Conservation (phyloP, 1,140 invertebrate species). For the Rhopalosiphum padi region DNA sequence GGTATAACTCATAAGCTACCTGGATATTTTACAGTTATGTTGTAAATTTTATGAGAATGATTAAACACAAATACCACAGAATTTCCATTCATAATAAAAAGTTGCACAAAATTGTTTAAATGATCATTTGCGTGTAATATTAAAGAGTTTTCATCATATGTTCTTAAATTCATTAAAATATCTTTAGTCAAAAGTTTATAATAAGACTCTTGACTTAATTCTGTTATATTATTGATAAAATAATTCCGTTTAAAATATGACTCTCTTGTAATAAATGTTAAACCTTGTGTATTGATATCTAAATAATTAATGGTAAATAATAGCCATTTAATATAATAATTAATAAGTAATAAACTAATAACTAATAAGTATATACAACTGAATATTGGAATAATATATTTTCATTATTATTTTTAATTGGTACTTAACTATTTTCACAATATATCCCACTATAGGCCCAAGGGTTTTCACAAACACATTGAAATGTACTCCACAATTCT, state of each 20-base stretch:
- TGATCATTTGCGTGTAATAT: slow-evolving; percentile 92
- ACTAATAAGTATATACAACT: not conserved
- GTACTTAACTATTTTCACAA: slow-evolving; percentile 84
- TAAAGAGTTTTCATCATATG: slow-evolving; percentile 81
- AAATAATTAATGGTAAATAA: slow-evolving; percentile 62
- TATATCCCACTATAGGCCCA: slow-evolving; percentile 88
- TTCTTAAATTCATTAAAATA: slow-evolving; percentile 85
- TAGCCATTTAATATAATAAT: not conserved
- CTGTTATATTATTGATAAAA: slow-evolving; percentile 69
- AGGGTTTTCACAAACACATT: slow-evolving; percentile 87
- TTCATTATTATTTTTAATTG: slow-evolving; percentile 23
- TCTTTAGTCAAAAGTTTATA: slow-evolving; percentile 72
- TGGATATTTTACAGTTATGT: slow-evolving; percentile 76
- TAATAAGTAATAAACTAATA: not conserved
- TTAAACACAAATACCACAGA: slow-evolving; percentile 85
- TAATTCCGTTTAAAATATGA: slow-evolving; percentile 83
- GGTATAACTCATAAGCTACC: slow-evolving; percentile 63
- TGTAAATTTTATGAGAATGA: slow-evolving; percentile 78
- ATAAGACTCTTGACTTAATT: slow-evolving; percentile 70
- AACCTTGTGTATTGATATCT: slow-evolving; percentile 89
- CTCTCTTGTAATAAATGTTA: slow-evolving; percentile 84
- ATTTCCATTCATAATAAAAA: slow-evolving; percentile 80
- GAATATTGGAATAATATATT: not conserved
- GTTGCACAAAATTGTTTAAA: slow-evolving; percentile 90
- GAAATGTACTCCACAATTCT: slow-evolving; percentile 90